Conservation (phyloP, 2,797 vertebrate species). For the Heterohyrax brucei region DNA sequence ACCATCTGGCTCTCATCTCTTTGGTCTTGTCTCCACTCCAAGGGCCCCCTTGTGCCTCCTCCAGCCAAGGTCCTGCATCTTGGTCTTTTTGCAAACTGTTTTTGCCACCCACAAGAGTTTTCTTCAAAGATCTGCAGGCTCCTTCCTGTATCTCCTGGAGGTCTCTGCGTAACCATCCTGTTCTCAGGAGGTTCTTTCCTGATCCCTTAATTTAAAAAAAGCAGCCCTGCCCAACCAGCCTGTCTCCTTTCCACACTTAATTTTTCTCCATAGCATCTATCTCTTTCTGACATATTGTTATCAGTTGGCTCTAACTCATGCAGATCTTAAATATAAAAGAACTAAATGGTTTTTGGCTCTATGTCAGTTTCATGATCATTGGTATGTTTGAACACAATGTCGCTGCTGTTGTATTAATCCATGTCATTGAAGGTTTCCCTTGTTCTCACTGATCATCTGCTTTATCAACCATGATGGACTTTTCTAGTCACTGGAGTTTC, state of each 20-base stretch:
- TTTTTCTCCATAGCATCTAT: neutral
- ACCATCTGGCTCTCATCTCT: neutral
- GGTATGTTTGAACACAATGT: neutral
- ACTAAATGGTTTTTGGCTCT: neutral
- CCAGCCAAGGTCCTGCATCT: too few species aligned
- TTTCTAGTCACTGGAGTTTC: neutral
- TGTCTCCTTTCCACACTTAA: neutral
- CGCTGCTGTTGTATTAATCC: neutral
- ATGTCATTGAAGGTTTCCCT: neutral
- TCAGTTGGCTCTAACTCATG: neutral
- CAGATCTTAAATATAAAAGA: neutral
- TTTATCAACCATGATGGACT: neutral
- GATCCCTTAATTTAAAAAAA: neutral
- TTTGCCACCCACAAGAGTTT: neutral
- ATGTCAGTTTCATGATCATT: neutral
- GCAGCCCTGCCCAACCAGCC: neutral
- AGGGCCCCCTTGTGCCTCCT: constrained; percentile 68
- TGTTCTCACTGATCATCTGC: neutral
- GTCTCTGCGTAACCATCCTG: neutral
- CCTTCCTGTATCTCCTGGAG: neutral
- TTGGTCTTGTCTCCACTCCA: constrained; percentile 63
- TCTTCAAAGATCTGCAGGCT: neutral
- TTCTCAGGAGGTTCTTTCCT: neutral
- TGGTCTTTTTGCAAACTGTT: neutral
- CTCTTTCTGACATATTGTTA: neutral